Base-by-base conservation (phyloP, 2,797 vertebrate species). In the Coreius guichenoti region DNA sequence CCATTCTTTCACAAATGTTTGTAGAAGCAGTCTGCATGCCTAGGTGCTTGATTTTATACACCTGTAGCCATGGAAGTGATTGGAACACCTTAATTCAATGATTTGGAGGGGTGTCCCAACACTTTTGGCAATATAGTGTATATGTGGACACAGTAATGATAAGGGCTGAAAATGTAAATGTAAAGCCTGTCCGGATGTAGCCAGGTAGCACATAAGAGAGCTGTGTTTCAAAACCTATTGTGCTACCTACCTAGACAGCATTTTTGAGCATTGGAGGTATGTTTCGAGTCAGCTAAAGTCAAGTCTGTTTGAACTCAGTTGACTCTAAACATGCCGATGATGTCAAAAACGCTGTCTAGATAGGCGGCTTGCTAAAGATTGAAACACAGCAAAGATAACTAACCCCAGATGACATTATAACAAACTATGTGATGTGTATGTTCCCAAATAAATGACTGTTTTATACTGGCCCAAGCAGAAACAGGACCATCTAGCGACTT, bases 401-500 rank as follows among this genome's bases (percentile, higher is more conserved):
- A 43, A 58, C 11, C 8, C 23, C 16, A 43, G 56, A 67, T 31
- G 26, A 3, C 33, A 80, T 33, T 49, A 69, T n/a, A 49, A 69
- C 31, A 81, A 81, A 68, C 51, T 69, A 54, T 13, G 43, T 67
- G 12, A 58, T 49, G 17, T 81, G 14, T 3, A 29, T 47, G 39
- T 79, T 26, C n/a, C 9, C 39, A 80, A 58, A 58, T 33, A 58
- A n/a, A n/a, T 17, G 12, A 39, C 31, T 58, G 74, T 58, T 76
- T 76, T 45, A 63, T 45, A 63, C 39, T 43, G 36, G 8, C 78
- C 11, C 7, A 39, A 54, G 47, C 65, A 47, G 45, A 5, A 68
- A 51, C 72, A 31, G 12, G 14, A 86, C 36, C 43, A 84, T 70
- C 58, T 61, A 47, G 74, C 63, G 67, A 79, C 76, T 83, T 88